Percentiles rank a stretch among this genome's conserved stretches.
Conservation (phyloP, 2,797 vertebrate species). For the Sebastes variabilis region DNA sequence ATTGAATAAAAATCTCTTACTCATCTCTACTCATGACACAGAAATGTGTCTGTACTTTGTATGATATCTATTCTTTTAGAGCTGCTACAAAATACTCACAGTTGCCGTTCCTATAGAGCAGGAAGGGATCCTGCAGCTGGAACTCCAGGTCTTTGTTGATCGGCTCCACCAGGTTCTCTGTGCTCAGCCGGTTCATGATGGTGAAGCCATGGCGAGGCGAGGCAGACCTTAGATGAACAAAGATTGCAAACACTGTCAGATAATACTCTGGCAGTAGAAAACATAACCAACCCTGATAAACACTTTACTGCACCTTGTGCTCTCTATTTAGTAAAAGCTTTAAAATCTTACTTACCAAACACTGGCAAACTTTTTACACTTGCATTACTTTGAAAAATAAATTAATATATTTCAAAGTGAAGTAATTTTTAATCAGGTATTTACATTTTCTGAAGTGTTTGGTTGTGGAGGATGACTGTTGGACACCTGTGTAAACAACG, state of each 20-base stretch:
- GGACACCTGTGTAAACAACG: background rate
- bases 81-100: conserved; percentile 82
- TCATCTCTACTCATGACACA: background rate
- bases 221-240: conserved; percentile 85
- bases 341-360: background rate
- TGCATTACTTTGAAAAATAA: background rate
- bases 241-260: background rate
- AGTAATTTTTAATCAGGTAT: background rate
- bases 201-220: conserved; percentile 97
- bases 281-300: background rate
- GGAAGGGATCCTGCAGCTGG: conserved; percentile 97
- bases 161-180: conserved; percentile 95
- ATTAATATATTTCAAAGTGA: background rate
- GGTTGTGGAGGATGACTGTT: background rate
- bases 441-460: background rate
- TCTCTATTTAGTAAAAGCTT: background rate
- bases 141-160: conserved; percentile 99
- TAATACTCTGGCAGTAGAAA: background rate
- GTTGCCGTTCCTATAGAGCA: conserved; percentile 96
- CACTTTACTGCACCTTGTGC: background rate
- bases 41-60: background rate
- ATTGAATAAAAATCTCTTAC: background rate
- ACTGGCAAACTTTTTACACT: background rate
- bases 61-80: background rate
- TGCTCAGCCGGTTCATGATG: conserved; percentile 96